Evolutionary conservation across 2,113 vertebrate genomes (phyloP), one percentile per base, ranked within the genome.

Genomic region (Trematomus loennbergii): DNA sequence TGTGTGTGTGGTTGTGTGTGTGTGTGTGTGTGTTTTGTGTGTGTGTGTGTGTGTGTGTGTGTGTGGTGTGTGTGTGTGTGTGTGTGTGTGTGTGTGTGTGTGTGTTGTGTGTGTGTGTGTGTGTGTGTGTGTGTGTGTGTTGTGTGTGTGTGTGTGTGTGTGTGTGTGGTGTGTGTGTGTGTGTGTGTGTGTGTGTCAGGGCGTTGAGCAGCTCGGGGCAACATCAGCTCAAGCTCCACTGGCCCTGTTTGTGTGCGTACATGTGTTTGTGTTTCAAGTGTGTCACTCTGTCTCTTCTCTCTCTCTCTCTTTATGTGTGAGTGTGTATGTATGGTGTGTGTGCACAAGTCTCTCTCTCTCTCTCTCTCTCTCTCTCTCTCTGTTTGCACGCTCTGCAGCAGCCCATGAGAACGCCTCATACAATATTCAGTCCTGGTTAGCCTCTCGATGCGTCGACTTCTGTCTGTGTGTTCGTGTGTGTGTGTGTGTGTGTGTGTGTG

Each of bases 141-240:
- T n/a, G 71, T 69, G 77, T 62, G 71, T 59, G 50, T 43, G 68
- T 71, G 70, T 55, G 81, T 48, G 73, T 70, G 79, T 58, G 79
- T 33, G 78, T 55, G 62, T 60, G 79, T 69, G 80, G n/a, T 66
- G 68, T 52, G 62, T 66, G 71, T 33, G 71, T 73, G 86, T 52
- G 72, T 36, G 59, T 59, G 69, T 57, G 80, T 46, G 82, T 25
- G 81, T 52, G 69, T 50, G 83, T 74, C 82, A 78, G 88, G 91
- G 88, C 84, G 83, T 87, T 78, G 81, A 79, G 85, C 87, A 78
- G 91, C 90, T 92, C 78, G 58, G 58, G 90, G 92, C 87, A 89
- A 91, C 91, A 93, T 94, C 86, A 93, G 76, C 82, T 87, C 91
- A 93, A 89, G 93, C 90, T 91, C 87, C 92, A 92, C 88, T 90